Evolutionary conservation across 1,140 invertebrate genomes (phyloP).

Genomic region (Amphibalanus amphitrite): DNA sequence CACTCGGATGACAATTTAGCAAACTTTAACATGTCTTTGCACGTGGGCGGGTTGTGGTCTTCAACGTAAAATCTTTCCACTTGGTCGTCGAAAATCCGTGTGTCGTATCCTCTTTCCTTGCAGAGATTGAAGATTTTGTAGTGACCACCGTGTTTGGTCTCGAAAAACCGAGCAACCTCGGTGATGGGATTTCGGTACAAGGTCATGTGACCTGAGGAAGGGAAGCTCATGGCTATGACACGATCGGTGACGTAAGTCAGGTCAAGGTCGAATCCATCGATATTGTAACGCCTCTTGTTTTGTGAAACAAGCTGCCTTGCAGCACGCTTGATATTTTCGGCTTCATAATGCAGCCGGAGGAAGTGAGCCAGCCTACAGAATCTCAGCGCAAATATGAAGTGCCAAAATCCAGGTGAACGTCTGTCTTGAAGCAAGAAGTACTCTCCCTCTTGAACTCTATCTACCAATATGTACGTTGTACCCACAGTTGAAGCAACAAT

Average conservation of each 20-base stretch:
- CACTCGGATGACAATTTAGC: slow-evolving; percentile 32
- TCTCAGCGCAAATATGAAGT: not conserved
- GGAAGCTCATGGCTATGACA: slow-evolving; percentile 44
- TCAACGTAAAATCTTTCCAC: slow-evolving; percentile 37
- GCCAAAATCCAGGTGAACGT: not conserved
- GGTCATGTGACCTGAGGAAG: slow-evolving; percentile 35
- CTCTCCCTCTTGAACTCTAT: not conserved
- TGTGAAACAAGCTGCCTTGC: slow-evolving; percentile 30
- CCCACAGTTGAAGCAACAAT: not conserved
- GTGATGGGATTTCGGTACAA: slow-evolving; percentile 40
- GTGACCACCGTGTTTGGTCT: slow-evolving; percentile 35
- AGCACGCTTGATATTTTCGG: not conserved
- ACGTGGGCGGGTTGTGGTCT: slow-evolving; percentile 41
- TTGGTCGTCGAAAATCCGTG: slow-evolving; percentile 33
- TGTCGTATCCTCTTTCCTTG: slow-evolving; percentile 40
- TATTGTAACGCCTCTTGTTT: slow-evolving; percentile 37
- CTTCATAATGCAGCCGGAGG: not conserved
- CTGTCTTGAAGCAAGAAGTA: not conserved
- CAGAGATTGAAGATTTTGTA: slow-evolving; percentile 45
- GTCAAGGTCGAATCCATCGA: slow-evolving; percentile 40
- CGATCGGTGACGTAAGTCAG: slow-evolving; percentile 38
- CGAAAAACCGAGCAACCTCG: slow-evolving; percentile 38
- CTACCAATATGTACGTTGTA: not conserved
- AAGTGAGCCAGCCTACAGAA: not conserved
- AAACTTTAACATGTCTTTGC: slow-evolving; percentile 34